Base-by-base conservation (phyloP, 2,797 vertebrate genomes). In the Poliocrania exsul region DNA sequence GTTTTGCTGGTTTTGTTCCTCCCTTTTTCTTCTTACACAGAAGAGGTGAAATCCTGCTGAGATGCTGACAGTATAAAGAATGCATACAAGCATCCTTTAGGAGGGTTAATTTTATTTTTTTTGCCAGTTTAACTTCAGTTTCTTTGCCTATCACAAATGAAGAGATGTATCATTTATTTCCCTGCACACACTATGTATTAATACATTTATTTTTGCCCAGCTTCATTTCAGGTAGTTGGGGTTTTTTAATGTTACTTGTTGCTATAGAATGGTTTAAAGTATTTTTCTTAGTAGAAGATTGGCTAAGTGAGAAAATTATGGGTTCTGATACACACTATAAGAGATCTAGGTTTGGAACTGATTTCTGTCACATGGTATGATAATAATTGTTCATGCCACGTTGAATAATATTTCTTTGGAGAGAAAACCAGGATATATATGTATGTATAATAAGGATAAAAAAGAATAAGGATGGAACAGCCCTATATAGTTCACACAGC, bases 101-200 rank as follows among this genome's bases (percentile, higher is more conserved):
- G 37, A 82, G 16, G 26, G 26, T 40, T 93, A 77, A 92, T 94
- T 92, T 91, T 77, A 80, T 80, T 82, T 80, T 80, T 50, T 50
- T 64, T 93, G 74, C 53, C 64, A 72, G 49, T 70, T 93, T 91
- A 86, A 56, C 24, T 60, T 73, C 54, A 72, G 50, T 71, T 88
- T 86, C 44, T 77, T 95, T 77, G 35, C 47, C 38, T 64, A 51
- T 84, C 69, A 92, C 38, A 90, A 83, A 80, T 67, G n/a, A 85
- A 85, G n/a, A 2, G 1, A 58, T 58, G 58, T 33, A 89, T 81
- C 29, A 86, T 92, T 87, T 71, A 78, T 88, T 88, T 89, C 54
- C 33, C 28, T 85, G 53, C 25, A 81, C 21, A 73, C 23, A 42
- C 31, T 70, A 13, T 35, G 37, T 58, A 84, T 72, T 51, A 91